A percentile compares a stretch with the other conserved stretches of the same genome.
Evolutionary conservation across 2,113 vertebrate species (phyloP).

Genomic region (Thinocorus orbignyianus): DNA sequence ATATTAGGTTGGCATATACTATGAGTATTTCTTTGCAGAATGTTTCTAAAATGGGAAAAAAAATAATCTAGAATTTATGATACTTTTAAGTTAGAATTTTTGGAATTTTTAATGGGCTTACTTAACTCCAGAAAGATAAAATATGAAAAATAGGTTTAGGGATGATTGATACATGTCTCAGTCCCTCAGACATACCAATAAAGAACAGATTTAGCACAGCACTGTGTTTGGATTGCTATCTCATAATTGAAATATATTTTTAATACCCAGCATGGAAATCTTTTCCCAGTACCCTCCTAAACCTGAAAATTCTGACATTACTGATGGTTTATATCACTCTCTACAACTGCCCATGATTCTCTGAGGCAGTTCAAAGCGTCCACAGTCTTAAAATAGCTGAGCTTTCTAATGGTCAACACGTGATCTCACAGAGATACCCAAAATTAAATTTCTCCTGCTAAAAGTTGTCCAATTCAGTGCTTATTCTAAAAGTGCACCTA

Average conservation of each 20-base stretch:
- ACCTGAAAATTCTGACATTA: neutral
- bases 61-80: neutral
- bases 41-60: neutral
- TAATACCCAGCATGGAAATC: neutral
- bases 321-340: neutral
- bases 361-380: neutral
- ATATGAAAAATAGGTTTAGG: neutral
- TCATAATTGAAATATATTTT: neutral
- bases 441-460: neutral
- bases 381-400: neutral
- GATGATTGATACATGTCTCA: neutral
- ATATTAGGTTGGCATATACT: neutral
- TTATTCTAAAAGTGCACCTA: neutral
- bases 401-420: neutral
- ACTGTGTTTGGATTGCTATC: neutral
- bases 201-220: neutral
- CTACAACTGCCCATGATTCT: neutral
- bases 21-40: neutral
- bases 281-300: neutral
- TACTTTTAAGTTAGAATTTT: constrained; percentile 42
- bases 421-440: neutral
- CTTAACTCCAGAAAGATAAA: neutral
- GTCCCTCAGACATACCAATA: neutral
- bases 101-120: neutral
- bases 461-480: neutral